Evolutionary conservation across 2,888 invertebrate genomes (phyloP), one percentile per base, ranked within the genome.

Genomic region (Perdita meconis): DNA sequence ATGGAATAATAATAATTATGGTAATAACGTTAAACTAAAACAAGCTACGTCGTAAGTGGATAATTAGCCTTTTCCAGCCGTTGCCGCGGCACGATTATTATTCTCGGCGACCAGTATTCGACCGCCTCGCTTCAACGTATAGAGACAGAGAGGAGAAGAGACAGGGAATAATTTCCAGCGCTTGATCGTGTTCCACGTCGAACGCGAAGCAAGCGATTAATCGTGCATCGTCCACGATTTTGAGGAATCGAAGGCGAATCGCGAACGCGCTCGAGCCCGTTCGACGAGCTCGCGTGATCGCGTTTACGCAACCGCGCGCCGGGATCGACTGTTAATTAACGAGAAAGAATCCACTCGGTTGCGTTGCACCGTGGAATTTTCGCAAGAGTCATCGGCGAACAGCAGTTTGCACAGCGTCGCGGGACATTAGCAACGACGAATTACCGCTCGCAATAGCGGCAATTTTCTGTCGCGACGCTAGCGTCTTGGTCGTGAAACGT

Each of bases 1-100:
- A 53, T 53, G 34, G 34, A 34, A 51, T 51, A 51, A 51, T 26
- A 26, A n/a, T 10, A 16, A 53, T 42, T 36, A 40, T 22, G 80
- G 56, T 80, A 83, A 81, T 78, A 78, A 83, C 64, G 80, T 60
- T 72, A 80, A 82, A 80, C 71, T 53, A 72, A 84, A 82, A 69
- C 69, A 53, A 72, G 80, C 67, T 57, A n/a, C 67, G 70, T 66
- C 80, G 79, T 89, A 89, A 89, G 86, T 89, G 89, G 89, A 89
- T 89, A 89, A 89, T 89, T 89, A 89, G 78, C 78, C 78, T 85
- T 86, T 84, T 85, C 72, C 78, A 82, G 56, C 78, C 78, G 72
- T 63, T 78, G 73, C 76, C 74, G 83, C 84, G 83, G 83, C 82
- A 78, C 83, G 84, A 82, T 86, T 86, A 86, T 63, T 81, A 82